Evolutionary conservation across 2,113 vertebrate species (phyloP).

Genomic region (Lonchura striata): DNA sequence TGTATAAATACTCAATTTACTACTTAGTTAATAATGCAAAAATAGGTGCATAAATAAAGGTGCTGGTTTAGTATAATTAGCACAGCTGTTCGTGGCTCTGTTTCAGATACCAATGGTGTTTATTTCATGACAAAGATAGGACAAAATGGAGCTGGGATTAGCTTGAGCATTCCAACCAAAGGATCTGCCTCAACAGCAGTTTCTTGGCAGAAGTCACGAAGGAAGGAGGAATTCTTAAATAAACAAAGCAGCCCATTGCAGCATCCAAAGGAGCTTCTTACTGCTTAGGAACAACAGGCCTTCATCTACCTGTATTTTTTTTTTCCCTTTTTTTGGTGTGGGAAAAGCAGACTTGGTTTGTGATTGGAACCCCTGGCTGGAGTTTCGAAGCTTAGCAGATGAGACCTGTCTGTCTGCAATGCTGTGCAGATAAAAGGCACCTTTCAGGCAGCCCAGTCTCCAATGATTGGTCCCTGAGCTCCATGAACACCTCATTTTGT

Average conservation of each 20-base stretch:
- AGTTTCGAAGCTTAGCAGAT: neutral
- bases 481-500: neutral
- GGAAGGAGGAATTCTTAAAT: neutral
- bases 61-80: neutral
- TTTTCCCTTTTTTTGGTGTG: neutral
- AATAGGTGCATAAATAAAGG: slow-evolving; percentile 23
- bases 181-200: neutral
- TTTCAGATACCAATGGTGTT: neutral
- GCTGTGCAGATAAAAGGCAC: neutral
- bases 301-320: neutral
- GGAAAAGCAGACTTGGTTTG: neutral
- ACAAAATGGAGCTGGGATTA: neutral
- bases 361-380: neutral
- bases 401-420: neutral
- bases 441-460: neutral
- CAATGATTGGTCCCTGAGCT: neutral
- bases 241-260: neutral
- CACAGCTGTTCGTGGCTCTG: neutral
- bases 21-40: slow-evolving; percentile 5
- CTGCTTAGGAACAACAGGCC: neutral
- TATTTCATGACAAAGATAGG: neutral
- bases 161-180: neutral
- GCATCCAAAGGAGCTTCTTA: neutral
- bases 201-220: neutral
- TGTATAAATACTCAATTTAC: neutral